Evolutionary conservation across 2,888 invertebrate genomes (phyloP).

Genomic region (Cryptus viduatorius): DNA sequence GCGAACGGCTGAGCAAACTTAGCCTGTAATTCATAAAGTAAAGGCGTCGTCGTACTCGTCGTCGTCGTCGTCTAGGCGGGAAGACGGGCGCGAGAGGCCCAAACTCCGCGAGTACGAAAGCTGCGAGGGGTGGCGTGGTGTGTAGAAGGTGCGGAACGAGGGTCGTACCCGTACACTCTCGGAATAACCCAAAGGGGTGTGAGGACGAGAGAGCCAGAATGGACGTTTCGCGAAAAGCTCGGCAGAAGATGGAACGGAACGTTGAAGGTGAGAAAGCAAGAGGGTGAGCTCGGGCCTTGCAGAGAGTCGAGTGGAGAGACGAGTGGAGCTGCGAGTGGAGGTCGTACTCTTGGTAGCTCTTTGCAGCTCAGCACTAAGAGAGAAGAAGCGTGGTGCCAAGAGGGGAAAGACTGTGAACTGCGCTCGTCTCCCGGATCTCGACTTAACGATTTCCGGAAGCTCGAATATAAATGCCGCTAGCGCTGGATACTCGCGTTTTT

Average conservation of each 20-base stretch:
- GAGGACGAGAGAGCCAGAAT: slow-evolving; percentile 31
- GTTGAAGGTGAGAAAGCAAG: slow-evolving; percentile 56
- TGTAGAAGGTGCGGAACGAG: slow-evolving; percentile 54
- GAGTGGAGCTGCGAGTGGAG: slow-evolving; percentile 40
- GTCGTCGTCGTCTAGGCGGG: slow-evolving; percentile 34
- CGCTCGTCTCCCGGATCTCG: slow-evolving; percentile 21
- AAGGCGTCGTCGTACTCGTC: slow-evolving; percentile 67
- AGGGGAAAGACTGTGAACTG: neutral
- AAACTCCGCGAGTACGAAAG: slow-evolving; percentile 44
- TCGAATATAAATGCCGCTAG: slow-evolving; percentile 13
- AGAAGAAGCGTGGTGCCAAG: slow-evolving; percentile 23
- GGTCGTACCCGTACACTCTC: slow-evolving; percentile 44
- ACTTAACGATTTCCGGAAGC: slow-evolving; percentile 50
- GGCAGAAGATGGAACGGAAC: neutral
- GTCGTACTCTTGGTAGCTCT: slow-evolving; percentile 14
- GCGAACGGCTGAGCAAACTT: slow-evolving; percentile 71
- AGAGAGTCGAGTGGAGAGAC: slow-evolving; percentile 32
- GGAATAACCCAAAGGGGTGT: slow-evolving; percentile 54
- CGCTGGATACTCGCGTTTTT: slow-evolving; percentile 16
- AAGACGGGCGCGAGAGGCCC: slow-evolving; percentile 23
- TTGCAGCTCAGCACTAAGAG: neutral
- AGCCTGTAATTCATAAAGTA: slow-evolving; percentile 74
- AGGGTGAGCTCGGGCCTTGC: slow-evolving; percentile 39
- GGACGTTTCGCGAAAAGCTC: slow-evolving; percentile 23
- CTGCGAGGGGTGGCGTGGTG: slow-evolving; percentile 29